These are phyloP conservation scores for Thripadectes ignobilis DNA, from an alignment of 2,797 vertebrate species.

Conservation along the genomic window DNA sequence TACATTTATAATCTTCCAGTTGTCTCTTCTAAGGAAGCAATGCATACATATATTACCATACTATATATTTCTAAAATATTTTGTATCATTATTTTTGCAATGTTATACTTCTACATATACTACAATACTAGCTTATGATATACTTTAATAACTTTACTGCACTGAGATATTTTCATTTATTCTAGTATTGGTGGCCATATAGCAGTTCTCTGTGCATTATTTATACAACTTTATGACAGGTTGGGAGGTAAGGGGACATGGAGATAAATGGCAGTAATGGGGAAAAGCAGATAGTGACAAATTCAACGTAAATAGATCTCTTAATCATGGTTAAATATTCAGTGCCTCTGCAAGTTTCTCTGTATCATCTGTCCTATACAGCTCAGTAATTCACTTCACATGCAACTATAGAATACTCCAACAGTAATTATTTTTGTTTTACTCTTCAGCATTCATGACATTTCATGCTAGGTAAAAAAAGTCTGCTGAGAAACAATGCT, in stretches of 20 bases:
- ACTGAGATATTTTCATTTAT: constrained; percentile 11
- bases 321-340: constrained; percentile 53
- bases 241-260: not conserved
- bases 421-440: not conserved
- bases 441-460: not conserved
- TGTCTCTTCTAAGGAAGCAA: not conserved
- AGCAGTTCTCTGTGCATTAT: not conserved
- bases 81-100: not conserved
- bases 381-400: not conserved
- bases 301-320: not conserved
- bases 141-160: constrained; percentile 23
- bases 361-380: not conserved
- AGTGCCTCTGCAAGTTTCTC: not conserved
- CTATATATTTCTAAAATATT: constrained; percentile 7
- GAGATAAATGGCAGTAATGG: constrained; percentile 7
- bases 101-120: not conserved
- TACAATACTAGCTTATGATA: not conserved
- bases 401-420: not conserved
- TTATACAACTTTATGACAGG: constrained; percentile 14
- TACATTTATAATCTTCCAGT: not conserved
- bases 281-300: not conserved
- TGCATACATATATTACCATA: not conserved
- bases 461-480: not conserved
- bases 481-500: not conserved
- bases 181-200: not conserved